A percentile compares a stretch with the other conserved stretches of the same genome.
Evolutionary conservation across 2,797 vertebrate genomes (phyloP).

Genomic region (Oreochromis grahami): DNA sequence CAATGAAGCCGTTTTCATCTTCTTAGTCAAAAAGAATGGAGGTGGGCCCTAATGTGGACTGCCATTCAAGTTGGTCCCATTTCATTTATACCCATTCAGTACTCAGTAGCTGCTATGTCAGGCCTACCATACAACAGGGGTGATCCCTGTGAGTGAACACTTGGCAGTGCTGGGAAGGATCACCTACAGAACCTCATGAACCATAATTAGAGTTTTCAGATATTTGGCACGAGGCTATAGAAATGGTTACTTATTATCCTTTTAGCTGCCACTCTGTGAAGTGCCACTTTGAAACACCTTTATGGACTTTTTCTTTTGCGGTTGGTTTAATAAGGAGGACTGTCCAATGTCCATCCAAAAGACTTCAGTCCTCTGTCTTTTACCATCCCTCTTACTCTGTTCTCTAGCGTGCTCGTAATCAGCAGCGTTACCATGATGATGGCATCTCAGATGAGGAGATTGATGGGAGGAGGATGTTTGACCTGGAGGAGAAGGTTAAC

Average conservation of each 20-base stretch:
- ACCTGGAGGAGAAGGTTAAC: slow-evolving; percentile 91
- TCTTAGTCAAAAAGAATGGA: not conserved
- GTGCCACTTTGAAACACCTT: not conserved
- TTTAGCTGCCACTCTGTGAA: not conserved
- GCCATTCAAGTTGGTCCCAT: not conserved
- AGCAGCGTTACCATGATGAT: slow-evolving; percentile 93
- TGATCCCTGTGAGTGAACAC: not conserved
- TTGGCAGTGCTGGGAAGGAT: not conserved
- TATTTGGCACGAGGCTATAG: not conserved
- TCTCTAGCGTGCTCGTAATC: slow-evolving; percentile 88
- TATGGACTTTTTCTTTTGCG: not conserved
- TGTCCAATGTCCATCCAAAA: not conserved
- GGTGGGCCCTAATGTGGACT: not conserved
- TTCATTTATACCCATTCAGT: not conserved
- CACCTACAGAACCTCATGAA: not conserved
- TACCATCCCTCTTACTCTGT: not conserved
- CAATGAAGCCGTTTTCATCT: not conserved
- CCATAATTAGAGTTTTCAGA: not conserved
- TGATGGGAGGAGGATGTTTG: slow-evolving; percentile 93
- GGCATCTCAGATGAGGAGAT: slow-evolving; percentile 98
- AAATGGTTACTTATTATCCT: not conserved
- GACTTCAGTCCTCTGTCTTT: not conserved
- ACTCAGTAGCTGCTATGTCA: not conserved
- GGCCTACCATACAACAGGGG: rapidly evolving
- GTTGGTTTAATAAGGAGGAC: not conserved